Percentiles rank a stretch among this genome's conserved stretches.
phyloP scores from a whole-genome alignment of 1,140 invertebrate species.

The Conus ventricosus region DNA sequence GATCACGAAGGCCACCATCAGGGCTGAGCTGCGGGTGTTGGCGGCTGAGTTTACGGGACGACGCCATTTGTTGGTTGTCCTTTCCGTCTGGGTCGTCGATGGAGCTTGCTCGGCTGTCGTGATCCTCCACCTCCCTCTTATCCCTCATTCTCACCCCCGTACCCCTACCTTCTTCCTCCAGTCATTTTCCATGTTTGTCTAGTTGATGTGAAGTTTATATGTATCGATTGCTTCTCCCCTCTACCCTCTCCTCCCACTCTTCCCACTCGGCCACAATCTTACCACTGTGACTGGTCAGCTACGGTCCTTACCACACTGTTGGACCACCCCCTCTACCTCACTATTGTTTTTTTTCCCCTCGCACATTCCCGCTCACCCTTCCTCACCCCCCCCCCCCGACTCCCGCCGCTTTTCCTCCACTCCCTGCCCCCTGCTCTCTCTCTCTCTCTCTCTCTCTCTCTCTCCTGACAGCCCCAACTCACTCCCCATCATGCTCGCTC shows the following conservation, averaged over 20 bases:
- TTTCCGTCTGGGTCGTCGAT: too few species aligned
- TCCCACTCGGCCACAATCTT: not conserved
- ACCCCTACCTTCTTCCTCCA: too few species aligned
- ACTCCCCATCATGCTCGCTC: too few species aligned
- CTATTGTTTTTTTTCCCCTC: not conserved
- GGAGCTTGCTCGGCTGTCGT: too few species aligned
- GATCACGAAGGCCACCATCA: too few species aligned
- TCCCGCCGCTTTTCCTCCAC: not conserved
- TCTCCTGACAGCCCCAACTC: not conserved
- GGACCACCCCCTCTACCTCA: not conserved
- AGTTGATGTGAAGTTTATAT: not conserved
- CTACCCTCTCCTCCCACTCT: not conserved
- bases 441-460: conserved; percentile 23
- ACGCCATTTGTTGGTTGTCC: too few species aligned
- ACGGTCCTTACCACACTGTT: not conserved
- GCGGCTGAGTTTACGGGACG: too few species aligned
- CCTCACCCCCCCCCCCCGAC: not conserved
- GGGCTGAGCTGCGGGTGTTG: too few species aligned
- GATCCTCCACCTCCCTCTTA: too few species aligned
- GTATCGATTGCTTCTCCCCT: not conserved
- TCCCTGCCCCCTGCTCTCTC: not conserved
- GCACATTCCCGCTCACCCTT: conserved; percentile 14
- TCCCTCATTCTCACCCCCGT: too few species aligned
- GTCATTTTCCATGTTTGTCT: not conserved
- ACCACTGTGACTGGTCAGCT: too few species aligned